Evolutionary conservation across 2,888 invertebrate genomes (phyloP).

Genomic region (Craniophora ligustri): DNA sequence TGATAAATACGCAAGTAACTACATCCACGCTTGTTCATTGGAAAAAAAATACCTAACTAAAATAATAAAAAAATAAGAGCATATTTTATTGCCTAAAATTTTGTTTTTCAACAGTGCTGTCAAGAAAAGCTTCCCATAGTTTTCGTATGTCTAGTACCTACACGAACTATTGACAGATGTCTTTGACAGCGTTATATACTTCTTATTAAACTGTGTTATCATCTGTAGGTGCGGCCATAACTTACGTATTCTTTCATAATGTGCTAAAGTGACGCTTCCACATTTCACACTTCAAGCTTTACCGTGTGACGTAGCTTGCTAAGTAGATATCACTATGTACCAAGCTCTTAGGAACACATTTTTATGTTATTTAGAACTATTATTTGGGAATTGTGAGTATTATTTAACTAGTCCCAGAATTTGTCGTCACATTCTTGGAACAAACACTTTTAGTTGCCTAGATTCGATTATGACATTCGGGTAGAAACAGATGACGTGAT

Average conservation of each 20-base stretch:
- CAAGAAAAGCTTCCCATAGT: neutral
- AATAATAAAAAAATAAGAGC: no score
- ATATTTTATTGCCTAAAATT: no score
- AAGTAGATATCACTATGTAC: slow-evolving; percentile 52
- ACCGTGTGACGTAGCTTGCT: slow-evolving; percentile 37
- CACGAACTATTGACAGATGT: no score
- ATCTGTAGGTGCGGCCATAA: neutral
- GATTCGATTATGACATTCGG: slow-evolving; percentile 3
- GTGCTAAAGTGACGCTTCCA: slow-evolving; percentile 32
- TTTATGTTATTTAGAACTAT: slow-evolving; percentile 39
- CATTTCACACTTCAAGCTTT: slow-evolving; percentile 10
- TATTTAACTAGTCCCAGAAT: neutral
- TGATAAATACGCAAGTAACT: no score
- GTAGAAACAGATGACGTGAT: neutral
- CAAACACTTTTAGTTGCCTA: neutral
- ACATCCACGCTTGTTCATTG: no score
- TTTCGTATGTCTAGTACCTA: neutral
- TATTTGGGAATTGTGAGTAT: slow-evolving; percentile 29
- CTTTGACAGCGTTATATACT: no score
- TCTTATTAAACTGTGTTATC: neutral
- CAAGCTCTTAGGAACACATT: slow-evolving; percentile 28
- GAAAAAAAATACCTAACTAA: no score
- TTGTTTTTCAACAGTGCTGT: neutral
- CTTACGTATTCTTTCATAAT: slow-evolving; percentile 25
- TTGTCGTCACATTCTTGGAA: neutral